Base-by-base conservation (phyloP, 2,797 vertebrate genomes). In the Sebastolobus altivelis region DNA sequence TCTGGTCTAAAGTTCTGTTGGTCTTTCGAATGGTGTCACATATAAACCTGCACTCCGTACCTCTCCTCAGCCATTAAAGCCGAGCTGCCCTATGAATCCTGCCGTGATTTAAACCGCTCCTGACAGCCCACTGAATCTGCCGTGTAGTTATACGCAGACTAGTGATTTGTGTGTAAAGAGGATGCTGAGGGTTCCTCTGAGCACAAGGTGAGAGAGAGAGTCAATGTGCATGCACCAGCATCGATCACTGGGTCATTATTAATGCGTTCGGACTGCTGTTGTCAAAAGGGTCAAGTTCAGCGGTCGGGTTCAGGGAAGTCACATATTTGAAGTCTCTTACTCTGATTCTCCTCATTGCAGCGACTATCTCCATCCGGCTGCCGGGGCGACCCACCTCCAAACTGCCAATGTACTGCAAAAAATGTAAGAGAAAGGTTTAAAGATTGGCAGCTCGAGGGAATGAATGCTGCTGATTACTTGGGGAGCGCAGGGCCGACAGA, bases 311-410 rank as follows among this genome's bases (percentile, higher is more conserved):
- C 38, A 72, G 46, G 13, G 43, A 31, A 58, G 62, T 75, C 40
- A 56, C 22, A 61, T 12, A 16, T 76, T 58, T 55, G 6, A 68
- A 60, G 14, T 38, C 18, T 82, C 98, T 97, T 95, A 99, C 98
- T 95, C 98, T 93, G 86, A 99, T 99, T 89, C 97, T 94, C 81
- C 98, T 96, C 98, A 99, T 99, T 13, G 98, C 98, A 0, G 97
- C 98, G 72, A 99, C 97, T 2, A 99, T 99, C 95, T 99, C 98
- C 94, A 99, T 97, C 16, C 98, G 95, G 95, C 97, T 99, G 91
- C 97, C 97, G 0, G 98, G 98, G 49, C 98, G 96, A 0, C 97
- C 97, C 69, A 99, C 98, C 87, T 99, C 98, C 95, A 99, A 90
- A 87, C 98, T 99, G 83, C 98, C 98, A 0, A 99, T 98, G 80